Evolutionary conservation across 2,113 vertebrate species (phyloP), one percentile per base, ranked within the genome.

Genomic region (Onychorhynchus coronatus): DNA sequence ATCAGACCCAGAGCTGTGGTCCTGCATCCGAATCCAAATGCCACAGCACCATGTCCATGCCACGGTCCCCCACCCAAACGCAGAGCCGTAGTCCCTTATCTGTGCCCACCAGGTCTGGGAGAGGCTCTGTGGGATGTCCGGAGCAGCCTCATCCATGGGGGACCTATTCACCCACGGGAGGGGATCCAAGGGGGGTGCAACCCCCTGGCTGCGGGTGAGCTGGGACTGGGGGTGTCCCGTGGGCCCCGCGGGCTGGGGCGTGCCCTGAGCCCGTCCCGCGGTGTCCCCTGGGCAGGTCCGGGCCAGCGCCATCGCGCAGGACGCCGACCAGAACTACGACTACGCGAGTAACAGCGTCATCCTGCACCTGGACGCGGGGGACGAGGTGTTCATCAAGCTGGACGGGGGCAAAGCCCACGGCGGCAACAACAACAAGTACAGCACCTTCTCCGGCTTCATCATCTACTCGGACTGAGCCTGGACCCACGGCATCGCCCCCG

Each of bases 351-450:
- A 99, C 98, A 99, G 99, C 53, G 99, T 99, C 96, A 99, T 99
- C 97, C 98, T 99, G 92, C 99, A 99, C 97, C 98, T 99, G 98
- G 99, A 99, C 35, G 99, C 98, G 0, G 99, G 99, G 2, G 99
- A 99, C 16, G 99, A 99, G 89, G 98, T 99, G 89, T 99, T 99
- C 98, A 99, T 99, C 98, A 99, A 99, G 97, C 98, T 99, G 90
- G 99, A 99, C 10, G 99, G 99, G 14, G 99, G 99, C 97, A 99
- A 99, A 97, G 99, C 99, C 28, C 99, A 99, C 3, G 99, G 99
- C 1, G 99, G 99, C 82, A 99, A 99, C 98, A 99, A 99, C 99
- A 99, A 99, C 98, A 99, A 99, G 97, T 99, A 99, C 98, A 99
- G 99, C 99, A 99, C 99, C 89, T 99, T 99, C 98, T 99, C 99